Percentiles rank a stretch among this genome's conserved stretches.
Conservation (phyloP, 2,797 vertebrate genomes). For the Masticophis lateralis region DNA sequence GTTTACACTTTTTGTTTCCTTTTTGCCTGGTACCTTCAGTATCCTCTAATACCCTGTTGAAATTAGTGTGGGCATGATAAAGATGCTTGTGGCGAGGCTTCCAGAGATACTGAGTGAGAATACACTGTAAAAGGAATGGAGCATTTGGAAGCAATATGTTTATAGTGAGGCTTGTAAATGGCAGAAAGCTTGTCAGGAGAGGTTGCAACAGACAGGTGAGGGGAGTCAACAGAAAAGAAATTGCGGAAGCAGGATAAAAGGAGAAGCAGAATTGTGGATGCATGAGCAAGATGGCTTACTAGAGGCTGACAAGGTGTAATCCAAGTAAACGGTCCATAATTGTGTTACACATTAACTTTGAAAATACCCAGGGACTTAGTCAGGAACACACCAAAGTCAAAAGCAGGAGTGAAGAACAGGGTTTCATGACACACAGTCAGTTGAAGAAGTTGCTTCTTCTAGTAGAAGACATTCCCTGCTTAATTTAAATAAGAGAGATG, state of each 20-base stretch:
- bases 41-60: not conserved
- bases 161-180: not conserved
- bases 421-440: not conserved
- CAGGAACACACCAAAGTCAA: not conserved
- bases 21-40: not conserved
- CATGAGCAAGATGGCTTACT: too few species aligned
- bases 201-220: too few species aligned
- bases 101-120: not conserved
- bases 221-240: too few species aligned
- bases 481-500: not conserved
- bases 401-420: not conserved
- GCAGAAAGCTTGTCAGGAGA: not conserved
- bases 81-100: not conserved
- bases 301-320: too few species aligned
- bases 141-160: not conserved
- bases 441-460: not conserved
- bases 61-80: not conserved
- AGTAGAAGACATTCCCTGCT: not conserved
- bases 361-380: not conserved
- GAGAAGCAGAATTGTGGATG: too few species aligned
- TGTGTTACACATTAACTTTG: not conserved
- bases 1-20: not conserved
- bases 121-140: not conserved
- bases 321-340: not conserved
- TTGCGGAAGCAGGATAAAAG: too few species aligned